Base-by-base conservation (phyloP, 2,797 vertebrate species). In the Erethizon dorsatum region DNA sequence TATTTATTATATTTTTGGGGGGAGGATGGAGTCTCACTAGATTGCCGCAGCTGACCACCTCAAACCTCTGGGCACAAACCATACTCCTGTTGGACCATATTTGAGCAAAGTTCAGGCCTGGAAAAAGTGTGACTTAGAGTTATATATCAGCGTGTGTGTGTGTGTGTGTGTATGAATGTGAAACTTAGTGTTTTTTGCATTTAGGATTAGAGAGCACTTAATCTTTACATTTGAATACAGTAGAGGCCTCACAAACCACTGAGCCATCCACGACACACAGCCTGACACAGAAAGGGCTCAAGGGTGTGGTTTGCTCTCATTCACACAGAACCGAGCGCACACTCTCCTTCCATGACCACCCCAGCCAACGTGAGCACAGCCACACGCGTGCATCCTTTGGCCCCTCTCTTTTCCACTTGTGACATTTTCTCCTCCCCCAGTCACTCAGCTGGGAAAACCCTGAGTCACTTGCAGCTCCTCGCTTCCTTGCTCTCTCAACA, bases 391-490 rank as follows among this genome's bases (percentile, higher is more conserved):
- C 47, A 24, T 84, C 89, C 45, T 89, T 50, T 86, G 80, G 61
- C 33, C 61, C 79, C 88, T 84, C 83, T 93, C 37, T 65, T 61
- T 88, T n/a, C 63, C 95, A 6, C 77, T 57, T 45, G 3, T 90
- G 78, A 63, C 61, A 33, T 88, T 94, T 92, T 65, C 24, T 69
- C 84, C 61, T 94, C 82, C 52, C 82, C 52, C 69, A 63, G 50
- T 83, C 41, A 33, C 80, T 84, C 88, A 79, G 88, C 84, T 2
- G 20, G 95, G 91, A 95, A 88, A 61, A 84, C 59, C 89, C 45
- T 90, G 95, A 93, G 89, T 97, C 93, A 93, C 86, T 71, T 63
- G 33, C 61, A 73, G 45, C n/a, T 78, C 80, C 65, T 56, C 63
- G 33, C 56, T 92, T 75, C 86, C 59, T 88, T 90, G 82, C 50